A percentile compares a stretch with the other conserved stretches of the same genome.
phyloP scores from a whole-genome alignment of 2,113 vertebrate species.

The Leucopsar rothschildi region DNA sequence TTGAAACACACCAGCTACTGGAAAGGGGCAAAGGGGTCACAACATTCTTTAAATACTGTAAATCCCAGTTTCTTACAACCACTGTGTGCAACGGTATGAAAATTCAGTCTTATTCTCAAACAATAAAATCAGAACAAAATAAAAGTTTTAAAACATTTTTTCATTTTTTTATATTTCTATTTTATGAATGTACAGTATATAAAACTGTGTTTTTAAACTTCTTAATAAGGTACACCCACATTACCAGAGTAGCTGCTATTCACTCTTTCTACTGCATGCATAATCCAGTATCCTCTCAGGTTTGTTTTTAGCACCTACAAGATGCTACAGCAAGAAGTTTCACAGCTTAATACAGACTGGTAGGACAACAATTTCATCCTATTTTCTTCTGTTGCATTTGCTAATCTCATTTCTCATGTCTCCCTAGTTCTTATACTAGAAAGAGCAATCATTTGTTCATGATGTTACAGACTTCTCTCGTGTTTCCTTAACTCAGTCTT shows the following conservation, averaged over 20 bases:
- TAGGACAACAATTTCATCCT: neutral
- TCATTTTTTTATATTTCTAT: neutral
- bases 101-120: neutral
- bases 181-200: neutral
- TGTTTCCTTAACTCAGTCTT: neutral
- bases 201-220: neutral
- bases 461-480: neutral
- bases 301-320: neutral
- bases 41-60: neutral
- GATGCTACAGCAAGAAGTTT: neutral
- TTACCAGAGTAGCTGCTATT: neutral
- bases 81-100: neutral
- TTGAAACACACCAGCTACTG: neutral
- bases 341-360: neutral
- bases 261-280: neutral
- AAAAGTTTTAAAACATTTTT: neutral
- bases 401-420: neutral
- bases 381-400: neutral
- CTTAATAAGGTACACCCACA: neutral
- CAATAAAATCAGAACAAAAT: conserved; percentile 19
- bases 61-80: conserved; percentile 47
- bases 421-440: neutral
- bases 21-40: neutral
- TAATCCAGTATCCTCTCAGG: neutral
- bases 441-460: neutral